Evolutionary conservation across 2,113 vertebrate genomes (phyloP).

Genomic region (Clarias macrocephalus): DNA sequence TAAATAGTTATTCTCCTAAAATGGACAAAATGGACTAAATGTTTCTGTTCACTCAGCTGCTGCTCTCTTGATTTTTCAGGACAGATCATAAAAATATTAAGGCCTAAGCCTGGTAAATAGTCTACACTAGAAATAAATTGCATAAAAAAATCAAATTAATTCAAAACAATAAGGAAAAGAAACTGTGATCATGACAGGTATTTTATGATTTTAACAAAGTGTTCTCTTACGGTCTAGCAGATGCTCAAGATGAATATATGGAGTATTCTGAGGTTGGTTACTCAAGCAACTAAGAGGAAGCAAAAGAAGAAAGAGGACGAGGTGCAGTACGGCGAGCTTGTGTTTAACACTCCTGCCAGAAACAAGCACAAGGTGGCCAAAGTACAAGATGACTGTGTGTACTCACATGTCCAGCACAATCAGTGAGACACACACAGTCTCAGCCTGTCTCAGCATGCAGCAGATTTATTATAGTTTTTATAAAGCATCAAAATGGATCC

Average conservation of each 20-base stretch:
- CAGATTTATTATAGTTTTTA: not conserved
- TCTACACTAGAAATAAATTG: no score
- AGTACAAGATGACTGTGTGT: constrained; percentile 18
- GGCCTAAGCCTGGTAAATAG: no score
- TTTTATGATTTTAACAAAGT: not conserved
- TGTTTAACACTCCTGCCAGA: not conserved
- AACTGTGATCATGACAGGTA: no score
- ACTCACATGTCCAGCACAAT: constrained; percentile 1
- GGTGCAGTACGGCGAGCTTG: no score
- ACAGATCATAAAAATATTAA: not conserved
- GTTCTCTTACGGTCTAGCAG: not conserved
- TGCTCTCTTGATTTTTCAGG: no score
- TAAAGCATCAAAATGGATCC: not conserved
- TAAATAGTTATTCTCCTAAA: no score
- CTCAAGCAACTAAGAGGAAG: not conserved
- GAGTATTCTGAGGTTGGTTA: constrained; percentile 12
- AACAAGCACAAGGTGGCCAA: no score
- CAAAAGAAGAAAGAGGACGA: not conserved
- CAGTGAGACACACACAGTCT: not conserved
- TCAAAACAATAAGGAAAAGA: no score
- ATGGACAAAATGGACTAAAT: no score
- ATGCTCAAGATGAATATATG: not conserved
- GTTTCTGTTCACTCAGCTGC: no score
- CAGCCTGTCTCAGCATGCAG: not conserved
- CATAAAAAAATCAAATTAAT: not conserved